Evolutionary conservation across 1,140 invertebrate species (phyloP).

Genomic region (Philopotamus ludificatus): DNA sequence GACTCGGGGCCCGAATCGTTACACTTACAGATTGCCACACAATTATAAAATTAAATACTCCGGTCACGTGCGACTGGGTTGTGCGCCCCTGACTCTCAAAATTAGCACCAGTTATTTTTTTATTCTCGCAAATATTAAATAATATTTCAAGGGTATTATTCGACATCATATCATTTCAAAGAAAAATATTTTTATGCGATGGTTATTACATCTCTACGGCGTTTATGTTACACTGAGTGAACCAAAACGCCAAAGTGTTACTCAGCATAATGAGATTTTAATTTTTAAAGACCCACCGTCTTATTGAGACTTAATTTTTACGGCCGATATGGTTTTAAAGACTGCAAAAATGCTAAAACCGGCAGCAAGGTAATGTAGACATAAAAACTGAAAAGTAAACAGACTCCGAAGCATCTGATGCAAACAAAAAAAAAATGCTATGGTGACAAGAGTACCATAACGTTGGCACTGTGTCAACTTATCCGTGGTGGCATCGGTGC

Average conservation of each 20-base stretch:
- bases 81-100: background rate
- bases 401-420: slow-evolving; percentile 7
- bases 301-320: too few species aligned
- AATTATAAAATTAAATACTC: slow-evolving; percentile 24
- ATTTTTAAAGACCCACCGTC: too few species aligned
- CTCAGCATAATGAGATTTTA: too few species aligned
- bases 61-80: slow-evolving; percentile 3
- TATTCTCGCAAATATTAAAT: too few species aligned
- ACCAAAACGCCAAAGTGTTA: too few species aligned
- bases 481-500: background rate
- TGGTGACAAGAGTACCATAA: slow-evolving; percentile 25
- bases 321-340: too few species aligned
- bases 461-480: slow-evolving; percentile 13
- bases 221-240: too few species aligned
- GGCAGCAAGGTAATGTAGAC: slow-evolving; percentile 3
- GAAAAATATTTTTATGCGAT: too few species aligned
- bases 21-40: background rate
- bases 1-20: background rate
- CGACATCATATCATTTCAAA: too few species aligned
- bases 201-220: too few species aligned
- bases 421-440: slow-evolving; percentile 21
- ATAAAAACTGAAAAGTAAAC: background rate
- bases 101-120: slow-evolving; percentile 13
- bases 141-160: too few species aligned
- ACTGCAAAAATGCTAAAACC: too few species aligned